Conservation (phyloP, 1,140 invertebrate genomes). For the Paralvinella palmiformis region DNA sequence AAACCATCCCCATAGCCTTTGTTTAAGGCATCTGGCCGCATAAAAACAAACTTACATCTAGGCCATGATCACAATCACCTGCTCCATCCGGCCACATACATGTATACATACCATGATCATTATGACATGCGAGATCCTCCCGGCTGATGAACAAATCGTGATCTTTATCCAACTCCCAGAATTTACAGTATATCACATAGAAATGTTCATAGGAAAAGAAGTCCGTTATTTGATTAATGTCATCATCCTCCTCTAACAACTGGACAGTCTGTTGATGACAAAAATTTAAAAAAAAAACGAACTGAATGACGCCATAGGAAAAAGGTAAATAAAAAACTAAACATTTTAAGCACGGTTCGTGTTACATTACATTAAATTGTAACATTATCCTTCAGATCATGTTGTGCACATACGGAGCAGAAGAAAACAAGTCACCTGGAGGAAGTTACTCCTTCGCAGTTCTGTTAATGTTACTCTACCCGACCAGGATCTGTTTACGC, state of each 20-base stretch:
- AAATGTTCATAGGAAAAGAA: conserved; percentile 99
- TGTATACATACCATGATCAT: conserved; percentile 75
- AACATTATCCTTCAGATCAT: not conserved
- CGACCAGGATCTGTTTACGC: conserved; percentile 96
- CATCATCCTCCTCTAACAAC: conserved; percentile 73
- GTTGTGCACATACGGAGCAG: not conserved
- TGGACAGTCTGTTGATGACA: conserved; percentile 44
- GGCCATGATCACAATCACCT: too few species aligned
- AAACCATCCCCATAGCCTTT: too few species aligned
- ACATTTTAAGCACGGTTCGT: too few species aligned
- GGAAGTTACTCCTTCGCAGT: conserved; percentile 83
- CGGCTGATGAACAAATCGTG: conserved; percentile 93
- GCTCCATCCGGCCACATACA: not conserved
- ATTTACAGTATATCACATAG: conserved; percentile 99
- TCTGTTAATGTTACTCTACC: conserved; percentile 84
- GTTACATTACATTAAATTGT: not conserved
- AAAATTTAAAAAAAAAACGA: too few species aligned
- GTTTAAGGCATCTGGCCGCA: too few species aligned
- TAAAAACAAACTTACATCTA: too few species aligned
- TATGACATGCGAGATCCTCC: conserved; percentile 87
- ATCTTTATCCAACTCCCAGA: conserved; percentile 98
- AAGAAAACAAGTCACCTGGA: conserved; percentile 53
- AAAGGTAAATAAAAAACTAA: too few species aligned
- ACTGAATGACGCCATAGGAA: too few species aligned
- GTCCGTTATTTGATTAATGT: conserved; percentile 92